Conservation (phyloP, 92 coral and sea anemone genomes). For the Umimayanthus chanpuru region DNA sequence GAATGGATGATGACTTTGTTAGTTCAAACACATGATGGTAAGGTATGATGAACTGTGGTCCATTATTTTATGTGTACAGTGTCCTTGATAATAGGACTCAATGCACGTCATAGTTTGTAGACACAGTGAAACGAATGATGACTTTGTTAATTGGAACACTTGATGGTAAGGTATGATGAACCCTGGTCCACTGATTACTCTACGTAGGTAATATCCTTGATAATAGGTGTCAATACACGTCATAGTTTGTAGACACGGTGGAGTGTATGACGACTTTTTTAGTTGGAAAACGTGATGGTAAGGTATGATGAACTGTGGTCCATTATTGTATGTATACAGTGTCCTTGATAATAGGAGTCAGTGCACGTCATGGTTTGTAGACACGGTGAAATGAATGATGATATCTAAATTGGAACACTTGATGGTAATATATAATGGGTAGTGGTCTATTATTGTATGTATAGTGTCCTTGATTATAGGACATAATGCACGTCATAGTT, state of each 20-base stretch:
- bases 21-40: constrained; percentile 77
- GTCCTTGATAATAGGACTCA: background rate
- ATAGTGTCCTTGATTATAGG: background rate
- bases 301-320: constrained; percentile 42
- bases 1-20: constrained; percentile 82
- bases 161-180: constrained; percentile 72
- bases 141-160: constrained; percentile 61
- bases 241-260: constrained; percentile 72
- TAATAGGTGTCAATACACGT: constrained; percentile 59
- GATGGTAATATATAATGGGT: constrained; percentile 41
- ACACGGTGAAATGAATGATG: constrained; percentile 80
- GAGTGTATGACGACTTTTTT: constrained; percentile 78
- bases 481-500: constrained; percentile 63
- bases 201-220: background rate
- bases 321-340: background rate
- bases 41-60: constrained; percentile 46
- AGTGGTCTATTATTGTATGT: background rate
- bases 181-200: background rate
- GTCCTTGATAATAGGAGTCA: background rate
- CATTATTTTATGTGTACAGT: background rate
- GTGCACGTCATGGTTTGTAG: constrained; percentile 82
- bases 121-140: constrained; percentile 84
- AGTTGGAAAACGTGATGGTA: constrained; percentile 69
- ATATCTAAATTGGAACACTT: constrained; percentile 61
- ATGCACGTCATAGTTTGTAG: constrained; percentile 84